Base-by-base conservation (phyloP, 64 coral and sea anemone genomes). In the Porites lutea region DNA sequence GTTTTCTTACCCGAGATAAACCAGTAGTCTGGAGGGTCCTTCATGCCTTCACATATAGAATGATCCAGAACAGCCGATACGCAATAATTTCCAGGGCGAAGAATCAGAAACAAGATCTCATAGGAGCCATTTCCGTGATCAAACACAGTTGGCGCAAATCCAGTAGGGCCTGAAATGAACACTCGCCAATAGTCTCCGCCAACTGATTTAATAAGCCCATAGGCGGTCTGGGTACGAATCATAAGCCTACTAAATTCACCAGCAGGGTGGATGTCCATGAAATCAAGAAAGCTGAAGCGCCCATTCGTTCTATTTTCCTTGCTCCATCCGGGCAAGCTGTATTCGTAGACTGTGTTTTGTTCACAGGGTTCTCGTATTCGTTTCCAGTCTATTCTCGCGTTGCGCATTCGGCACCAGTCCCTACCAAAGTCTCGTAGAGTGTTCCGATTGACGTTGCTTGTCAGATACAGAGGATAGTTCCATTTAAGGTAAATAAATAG, bases 161-260 rank as follows among this genome's bases (percentile, higher is more conserved):
- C 93, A 83, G 72, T 79, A 7, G 95, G 95, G 12, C 95, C 95
- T 8, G 89, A 88, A 73, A 97, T 79, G 21, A 83, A 88, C 4
- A 94, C 95, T 49, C 95, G 79, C 95, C 95, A 97, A 47, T 92
- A 97, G 88, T 97, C 95, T 19, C 95, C 95, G 47, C 95, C 95
- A 58, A 94, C 82, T 8, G 82, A 88, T 61, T 97, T 97, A 1
- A 49, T 53, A 52, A 45, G 4, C 23, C 88, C 95, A 14, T 77
- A 65, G 16, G 69, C 69, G 21, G 95, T 91, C 58, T 90, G 87
- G 55, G 88, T 79, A 27, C 79, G 73, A 66, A 97, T 94, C 6
- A 59, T 91, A 88, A 97, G 81, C 64, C 68, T 91, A 22, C 92
- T 97, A 58, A 94, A 97, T 47, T 97, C 88, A 4, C 95, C 95